Conservation (phyloP, 2,113 vertebrate genomes). For the Puffinus mauretanicus region DNA sequence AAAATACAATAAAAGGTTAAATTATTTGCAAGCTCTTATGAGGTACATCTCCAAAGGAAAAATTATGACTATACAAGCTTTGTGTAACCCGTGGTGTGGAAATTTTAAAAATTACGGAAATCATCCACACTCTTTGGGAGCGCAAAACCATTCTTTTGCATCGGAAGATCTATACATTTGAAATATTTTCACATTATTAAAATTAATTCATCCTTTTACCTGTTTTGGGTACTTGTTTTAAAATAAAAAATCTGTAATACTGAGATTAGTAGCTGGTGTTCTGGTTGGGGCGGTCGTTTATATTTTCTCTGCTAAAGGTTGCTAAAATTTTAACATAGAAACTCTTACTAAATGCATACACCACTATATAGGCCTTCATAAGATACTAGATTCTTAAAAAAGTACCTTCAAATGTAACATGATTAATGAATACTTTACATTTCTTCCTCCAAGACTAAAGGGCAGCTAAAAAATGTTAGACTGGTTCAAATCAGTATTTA, state of each 20-base stretch:
- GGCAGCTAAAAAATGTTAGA: not conserved
- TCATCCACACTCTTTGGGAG: not conserved
- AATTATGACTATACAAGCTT: not conserved
- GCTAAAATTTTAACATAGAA: not conserved
- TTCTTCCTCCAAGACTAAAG: not conserved
- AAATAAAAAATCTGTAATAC: not conserved
- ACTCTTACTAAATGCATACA: not conserved
- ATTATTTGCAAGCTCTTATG: not conserved
- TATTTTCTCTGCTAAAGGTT: not conserved
- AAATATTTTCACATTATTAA: not conserved
- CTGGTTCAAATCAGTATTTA: not conserved
- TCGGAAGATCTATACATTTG: not conserved
- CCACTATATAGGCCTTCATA: not conserved
- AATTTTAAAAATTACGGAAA: not conserved
- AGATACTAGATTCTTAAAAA: not conserved
- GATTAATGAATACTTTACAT: not conserved
- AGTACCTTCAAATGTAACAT: not conserved
- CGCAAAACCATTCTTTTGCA: not conserved
- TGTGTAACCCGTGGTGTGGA: fast-evolving
- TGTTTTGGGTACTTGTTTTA: not conserved
- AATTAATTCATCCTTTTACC: not conserved
- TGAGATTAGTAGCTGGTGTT: not conserved
- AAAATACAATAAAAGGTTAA: not conserved
- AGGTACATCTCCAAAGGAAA: not conserved
- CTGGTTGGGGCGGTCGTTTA: not conserved